Percentiles rank a stretch among this genome's conserved stretches.
Evolutionary conservation across 37 sponge, comb jelly and placozoan species (phyloP).

Genomic region (Amphimedon queenslandica): DNA sequence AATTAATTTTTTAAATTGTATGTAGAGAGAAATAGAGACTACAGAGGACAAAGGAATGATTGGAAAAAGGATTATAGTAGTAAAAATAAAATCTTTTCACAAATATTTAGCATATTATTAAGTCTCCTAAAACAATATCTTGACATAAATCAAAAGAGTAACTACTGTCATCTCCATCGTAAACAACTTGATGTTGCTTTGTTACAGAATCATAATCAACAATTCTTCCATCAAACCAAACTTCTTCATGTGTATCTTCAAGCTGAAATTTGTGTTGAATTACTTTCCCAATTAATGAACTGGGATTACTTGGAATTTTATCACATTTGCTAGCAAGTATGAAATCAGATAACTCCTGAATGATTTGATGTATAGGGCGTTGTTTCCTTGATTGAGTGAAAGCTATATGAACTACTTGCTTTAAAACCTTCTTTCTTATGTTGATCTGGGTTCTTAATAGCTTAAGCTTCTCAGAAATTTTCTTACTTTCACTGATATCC

Average conservation of each 20-base stretch:
- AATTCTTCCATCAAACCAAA: not conserved
- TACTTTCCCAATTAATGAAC: not conserved
- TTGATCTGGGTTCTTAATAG: not conserved
- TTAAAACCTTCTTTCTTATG: conserved; percentile 25
- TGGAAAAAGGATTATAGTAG: too few species aligned
- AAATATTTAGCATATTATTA: too few species aligned
- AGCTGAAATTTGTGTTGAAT: not conserved
- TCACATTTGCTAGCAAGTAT: not conserved
- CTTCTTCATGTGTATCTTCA: not conserved
- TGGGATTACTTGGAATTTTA: not conserved
- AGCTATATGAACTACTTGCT: conserved; percentile 1
- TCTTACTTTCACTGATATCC: not conserved
- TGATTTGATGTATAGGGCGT: not conserved
- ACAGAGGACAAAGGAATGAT: too few species aligned
- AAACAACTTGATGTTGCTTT: too few species aligned
- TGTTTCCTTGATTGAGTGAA: conserved; percentile 14
- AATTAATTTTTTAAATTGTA: too few species aligned
- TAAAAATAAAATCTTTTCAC: too few species aligned
- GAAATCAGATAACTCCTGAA: not conserved
- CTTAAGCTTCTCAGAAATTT: not conserved
- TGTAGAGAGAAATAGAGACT: too few species aligned
- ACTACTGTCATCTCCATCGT: too few species aligned
- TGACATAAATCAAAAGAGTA: too few species aligned
- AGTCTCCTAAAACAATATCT: too few species aligned
- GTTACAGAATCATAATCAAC: not conserved